A percentile compares a stretch with the other conserved stretches of the same genome.
Evolutionary conservation across 2,888 invertebrate species (phyloP).

Genomic region (Dromius quadrimaculatus): DNA sequence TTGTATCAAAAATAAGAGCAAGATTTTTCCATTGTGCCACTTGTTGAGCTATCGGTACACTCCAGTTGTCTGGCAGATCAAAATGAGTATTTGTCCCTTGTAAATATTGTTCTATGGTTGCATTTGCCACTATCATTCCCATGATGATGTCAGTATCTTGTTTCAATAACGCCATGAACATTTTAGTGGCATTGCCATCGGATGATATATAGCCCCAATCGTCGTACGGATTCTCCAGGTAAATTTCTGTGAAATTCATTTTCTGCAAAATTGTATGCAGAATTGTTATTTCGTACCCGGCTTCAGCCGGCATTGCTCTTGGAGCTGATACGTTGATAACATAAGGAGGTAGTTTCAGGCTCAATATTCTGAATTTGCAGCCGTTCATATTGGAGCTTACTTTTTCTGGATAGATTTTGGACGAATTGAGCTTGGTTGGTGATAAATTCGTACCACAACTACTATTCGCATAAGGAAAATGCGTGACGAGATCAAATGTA

Average conservation of each 20-base stretch:
- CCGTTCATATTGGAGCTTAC: slow-evolving; percentile 10
- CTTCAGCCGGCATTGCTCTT: not conserved
- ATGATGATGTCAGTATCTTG: slow-evolving; percentile 9
- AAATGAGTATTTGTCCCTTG: slow-evolving; percentile 5
- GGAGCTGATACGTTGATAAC: slow-evolving; percentile 16
- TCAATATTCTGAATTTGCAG: slow-evolving; percentile 3
- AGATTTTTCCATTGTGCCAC: slow-evolving; percentile 31
- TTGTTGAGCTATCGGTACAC: slow-evolving; percentile 24
- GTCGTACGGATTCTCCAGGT: slow-evolving; percentile 1
- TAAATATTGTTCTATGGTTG: slow-evolving; percentile 18
- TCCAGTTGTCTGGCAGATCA: not conserved
- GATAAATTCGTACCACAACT: slow-evolving; percentile 6
- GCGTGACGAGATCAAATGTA: not conserved
- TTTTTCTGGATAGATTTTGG: slow-evolving; percentile 20
- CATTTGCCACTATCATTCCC: slow-evolving; percentile 21
- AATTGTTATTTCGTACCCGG: slow-evolving; percentile 30
- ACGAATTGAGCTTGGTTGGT: not conserved
- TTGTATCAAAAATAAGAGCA: slow-evolving; percentile 20
- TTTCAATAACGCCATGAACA: slow-evolving; percentile 14
- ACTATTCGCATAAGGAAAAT: slow-evolving; percentile 13
- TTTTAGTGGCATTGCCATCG: slow-evolving; percentile 16
- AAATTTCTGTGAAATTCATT: slow-evolving; percentile 14
- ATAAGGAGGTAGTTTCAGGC: slow-evolving; percentile 10
- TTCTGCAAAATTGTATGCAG: slow-evolving; percentile 15
- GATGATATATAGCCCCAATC: slow-evolving; percentile 14